Base-by-base conservation (phyloP, 2,113 vertebrate species). In the Peromyscus maniculatus region DNA sequence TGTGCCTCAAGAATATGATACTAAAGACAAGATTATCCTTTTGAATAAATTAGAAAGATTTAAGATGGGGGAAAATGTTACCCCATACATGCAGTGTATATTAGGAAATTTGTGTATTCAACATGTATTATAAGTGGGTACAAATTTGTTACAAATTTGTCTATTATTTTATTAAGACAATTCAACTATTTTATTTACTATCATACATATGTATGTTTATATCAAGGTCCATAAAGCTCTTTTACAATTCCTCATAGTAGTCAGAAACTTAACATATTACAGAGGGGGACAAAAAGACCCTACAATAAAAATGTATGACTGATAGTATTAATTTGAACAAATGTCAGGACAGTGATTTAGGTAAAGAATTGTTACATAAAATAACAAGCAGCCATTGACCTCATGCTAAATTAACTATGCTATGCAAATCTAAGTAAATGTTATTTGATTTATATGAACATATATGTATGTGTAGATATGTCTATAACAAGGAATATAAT, bases 1-100 rank as follows among this genome's bases (percentile, higher is more conserved):
- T 93, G 22, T 82, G 71, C 22, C 46, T 94, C 43, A 92, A 91
- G 26, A 33, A 84, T 89, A 36, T 82, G 36, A 43, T 88, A 92
- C 33, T 88, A 80, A 95, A 82, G 43, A 94, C 64, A 90, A 95
- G 59, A 55, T 89, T 96, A 95, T 59, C 93, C 39, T 92, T n/a
- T 59, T 78, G 83, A 94, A 88, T 95, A 90, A 94, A 75, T 92
- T 80, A 94, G 87, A 39, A 77, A 92, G 66, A 71, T 7, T 77
- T 91, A 79, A 79, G 19, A 10, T 33, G n/a, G 19, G 33, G 12
- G 13, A 62, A 55, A 72, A 64, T 13, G 22, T 74, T 7, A 62
- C 46, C 22, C 16, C 31, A 9, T 52, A 64, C 72, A 78, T 19
- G 16, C 11, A 49, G 5, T 90, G 5, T 13, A 5, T 93, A 16